These are phyloP conservation scores for Porphyrio hochstetteri DNA, from an alignment of 2,113 vertebrate species.

Conservation along the genomic window DNA sequence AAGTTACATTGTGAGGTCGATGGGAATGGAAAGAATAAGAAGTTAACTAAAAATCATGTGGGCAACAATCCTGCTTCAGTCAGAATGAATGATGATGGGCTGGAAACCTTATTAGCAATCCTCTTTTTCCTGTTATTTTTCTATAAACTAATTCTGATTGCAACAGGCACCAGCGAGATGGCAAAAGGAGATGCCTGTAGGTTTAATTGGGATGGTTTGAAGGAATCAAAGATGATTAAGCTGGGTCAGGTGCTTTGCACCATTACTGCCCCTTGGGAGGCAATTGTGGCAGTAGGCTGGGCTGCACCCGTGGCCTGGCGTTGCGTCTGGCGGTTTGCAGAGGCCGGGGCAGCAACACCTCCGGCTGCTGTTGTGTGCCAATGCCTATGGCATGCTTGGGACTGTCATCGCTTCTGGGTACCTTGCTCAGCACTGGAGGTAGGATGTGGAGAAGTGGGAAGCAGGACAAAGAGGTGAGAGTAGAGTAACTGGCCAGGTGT, in stretches of 20 bases:
- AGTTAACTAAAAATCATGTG: background rate
- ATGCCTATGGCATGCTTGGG: background rate
- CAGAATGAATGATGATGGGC: background rate
- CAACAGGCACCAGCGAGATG: background rate
- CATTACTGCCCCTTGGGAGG: background rate
- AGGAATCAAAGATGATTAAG: background rate
- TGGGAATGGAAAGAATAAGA: background rate
- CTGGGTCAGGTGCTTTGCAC: background rate
- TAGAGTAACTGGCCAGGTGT: background rate
- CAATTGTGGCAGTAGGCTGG: background rate
- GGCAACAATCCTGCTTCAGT: background rate
- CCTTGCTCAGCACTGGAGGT: background rate
- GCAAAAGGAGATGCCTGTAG: background rate
- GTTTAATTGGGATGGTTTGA: background rate
- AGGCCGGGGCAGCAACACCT: background rate
- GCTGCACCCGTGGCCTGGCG: background rate
- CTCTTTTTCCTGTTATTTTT: background rate
- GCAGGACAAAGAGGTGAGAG: background rate
- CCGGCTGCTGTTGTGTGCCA: background rate
- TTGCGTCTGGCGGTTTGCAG: background rate
- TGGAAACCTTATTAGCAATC: background rate
- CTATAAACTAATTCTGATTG: background rate
- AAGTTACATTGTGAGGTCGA: background rate
- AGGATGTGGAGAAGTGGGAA: background rate
- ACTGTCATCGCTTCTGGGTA: background rate